Evolutionary conservation across 2,888 invertebrate species (phyloP), one percentile per base, ranked within the genome.

Genomic region (Nymphalis urticae): DNA sequence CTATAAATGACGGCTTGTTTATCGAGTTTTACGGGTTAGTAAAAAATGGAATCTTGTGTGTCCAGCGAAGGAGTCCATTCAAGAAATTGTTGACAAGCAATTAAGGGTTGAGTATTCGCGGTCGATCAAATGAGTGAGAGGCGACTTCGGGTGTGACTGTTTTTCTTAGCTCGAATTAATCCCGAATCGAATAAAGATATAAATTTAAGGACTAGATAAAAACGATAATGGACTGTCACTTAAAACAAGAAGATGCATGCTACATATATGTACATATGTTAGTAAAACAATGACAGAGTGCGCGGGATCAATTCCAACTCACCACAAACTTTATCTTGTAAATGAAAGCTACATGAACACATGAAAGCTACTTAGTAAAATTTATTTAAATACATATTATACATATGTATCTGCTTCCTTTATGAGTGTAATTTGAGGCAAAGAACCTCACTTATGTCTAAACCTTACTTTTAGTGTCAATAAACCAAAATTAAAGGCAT

Each of bases 61-160:
- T 81, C 84, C 86, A 83, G 78, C 77, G 78, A 76, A 81, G 82
- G 79, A 82, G 86, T 83, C 83, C 88, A 88, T 89, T 89, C 83
- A 87, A 87, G 88, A 88, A 88, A 89, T 86, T 88, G 85, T 85
- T 88, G 90, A 88, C 88, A 89, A 86, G 85, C 88, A 89, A 90
- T 90, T 91, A 89, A 88, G 80, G 80, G 79, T 81, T 75, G 77
- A 73, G 79, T 78, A 80, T 78, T 74, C 73, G 76, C 72, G 71
- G 72, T 67, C 71, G 78, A 76, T 72, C 72, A 72, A 78, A 80
- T 79, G 75, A 78, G 76, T 79, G 70, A 77, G 73, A 73, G 74
- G 74, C 75, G 75, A 81, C 77, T 79, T 77, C 77, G 75, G 72
- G 72, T 72, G 67, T 59, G 64, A 71, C 73, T 77, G 76, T 81